phyloP scores from a whole-genome alignment of 2,888 invertebrate genomes.

The Adineta ricciae region DNA sequence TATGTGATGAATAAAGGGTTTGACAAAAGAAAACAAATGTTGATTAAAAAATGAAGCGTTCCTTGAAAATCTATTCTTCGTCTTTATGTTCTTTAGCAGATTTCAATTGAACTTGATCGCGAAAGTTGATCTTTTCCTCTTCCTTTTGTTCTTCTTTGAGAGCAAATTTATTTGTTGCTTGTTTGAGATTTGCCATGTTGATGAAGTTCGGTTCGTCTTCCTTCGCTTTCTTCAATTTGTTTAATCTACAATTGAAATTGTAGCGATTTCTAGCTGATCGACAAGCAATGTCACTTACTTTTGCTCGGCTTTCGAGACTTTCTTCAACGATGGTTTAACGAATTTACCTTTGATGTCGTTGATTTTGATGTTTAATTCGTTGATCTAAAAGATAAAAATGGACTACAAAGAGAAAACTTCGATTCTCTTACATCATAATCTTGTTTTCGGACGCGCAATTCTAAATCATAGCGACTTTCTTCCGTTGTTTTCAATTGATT shows the following conservation, averaged over 20 bases:
- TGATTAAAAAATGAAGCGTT: neutral
- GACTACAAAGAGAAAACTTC: conserved; percentile 37
- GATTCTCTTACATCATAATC: conserved; percentile 72
- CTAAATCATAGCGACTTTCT: conserved; percentile 97
- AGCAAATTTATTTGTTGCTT: conserved; percentile 81
- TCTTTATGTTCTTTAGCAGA: conserved; percentile 33
- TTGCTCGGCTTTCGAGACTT: conserved; percentile 92
- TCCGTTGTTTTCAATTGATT: conserved; percentile 80
- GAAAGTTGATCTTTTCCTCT: conserved; percentile 32
- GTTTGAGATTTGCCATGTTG: conserved; percentile 98
- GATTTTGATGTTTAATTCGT: conserved; percentile 96
- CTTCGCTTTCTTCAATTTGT: conserved; percentile 73
- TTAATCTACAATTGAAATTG: no score
- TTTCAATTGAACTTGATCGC: conserved; percentile 33
- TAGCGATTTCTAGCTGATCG: no score
- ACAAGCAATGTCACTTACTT: conserved; percentile 43
- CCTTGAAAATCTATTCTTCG: neutral
- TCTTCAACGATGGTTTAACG: conserved; percentile 96
- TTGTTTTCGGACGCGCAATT: conserved; percentile 84
- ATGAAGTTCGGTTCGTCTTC: conserved; percentile 80
- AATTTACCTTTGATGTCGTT: conserved; percentile 99
- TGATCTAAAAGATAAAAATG: conserved; percentile 61
- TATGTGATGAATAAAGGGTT: neutral
- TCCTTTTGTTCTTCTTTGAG: conserved; percentile 57
- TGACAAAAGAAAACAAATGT: neutral